A percentile compares a stretch with the other conserved stretches of the same genome.
phyloP scores from a whole-genome alignment of 30 jellyfish, hydroid and myxozoan genomes.

The Cassiopea andromeda region DNA sequence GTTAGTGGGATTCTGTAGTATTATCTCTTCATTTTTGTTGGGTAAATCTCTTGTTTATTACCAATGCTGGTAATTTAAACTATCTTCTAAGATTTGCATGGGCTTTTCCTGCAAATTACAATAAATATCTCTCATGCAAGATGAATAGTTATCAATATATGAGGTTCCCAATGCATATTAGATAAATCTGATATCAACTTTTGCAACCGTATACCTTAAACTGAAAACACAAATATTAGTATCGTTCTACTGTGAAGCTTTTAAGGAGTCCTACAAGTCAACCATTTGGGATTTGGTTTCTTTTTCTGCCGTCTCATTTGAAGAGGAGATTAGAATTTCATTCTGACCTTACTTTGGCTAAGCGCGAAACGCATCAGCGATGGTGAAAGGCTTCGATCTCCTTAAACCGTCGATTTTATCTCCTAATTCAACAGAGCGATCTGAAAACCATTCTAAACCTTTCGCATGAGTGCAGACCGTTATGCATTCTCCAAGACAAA shows the following conservation, averaged over 20 bases:
- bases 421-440: constrained; percentile 67
- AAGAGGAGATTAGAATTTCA: background rate
- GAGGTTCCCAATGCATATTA: background rate
- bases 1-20: no score
- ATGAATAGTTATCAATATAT: background rate
- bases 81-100: no score
- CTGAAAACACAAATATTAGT: constrained; percentile 21
- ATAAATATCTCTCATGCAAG: background rate
- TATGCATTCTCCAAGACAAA: constrained; percentile 49
- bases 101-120: no score
- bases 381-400: constrained; percentile 54
- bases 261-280: constrained; percentile 33
- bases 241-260: constrained; percentile 1
- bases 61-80: no score
- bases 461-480: constrained; percentile 79
- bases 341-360: constrained; percentile 41
- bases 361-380: constrained; percentile 64
- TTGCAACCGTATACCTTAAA: background rate
- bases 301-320: constrained; percentile 26
- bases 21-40: no score
- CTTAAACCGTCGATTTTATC: constrained; percentile 60
- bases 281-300: constrained; percentile 4
- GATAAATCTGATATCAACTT: constrained; percentile 16
- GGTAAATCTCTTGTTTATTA: no score
- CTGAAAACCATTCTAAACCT: constrained; percentile 74